Percentiles rank a stretch among this genome's conserved stretches.
phyloP scores from a whole-genome alignment of 2,797 vertebrate species.

The Chaetodon trifasciatus region DNA sequence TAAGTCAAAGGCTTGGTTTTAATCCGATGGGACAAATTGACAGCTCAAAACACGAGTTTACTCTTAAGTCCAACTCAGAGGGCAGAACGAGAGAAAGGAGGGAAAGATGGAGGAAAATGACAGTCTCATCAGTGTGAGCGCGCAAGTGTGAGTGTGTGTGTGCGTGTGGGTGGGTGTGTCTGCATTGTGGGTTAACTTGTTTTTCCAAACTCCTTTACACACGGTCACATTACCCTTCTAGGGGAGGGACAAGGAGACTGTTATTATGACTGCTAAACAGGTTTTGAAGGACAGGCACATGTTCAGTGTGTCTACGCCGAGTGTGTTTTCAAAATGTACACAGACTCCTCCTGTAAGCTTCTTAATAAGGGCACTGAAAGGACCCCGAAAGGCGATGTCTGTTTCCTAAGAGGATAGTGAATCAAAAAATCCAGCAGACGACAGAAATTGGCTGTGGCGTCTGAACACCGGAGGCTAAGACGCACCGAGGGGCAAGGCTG shows the following conservation, averaged over 20 bases:
- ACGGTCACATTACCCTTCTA: conserved; percentile 52
- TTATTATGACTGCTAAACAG: conserved; percentile 67
- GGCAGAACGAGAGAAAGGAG: neutral
- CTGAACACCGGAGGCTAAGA: conserved; percentile 17
- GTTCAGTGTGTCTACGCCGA: neutral
- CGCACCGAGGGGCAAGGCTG: neutral
- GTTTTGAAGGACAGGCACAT: conserved; percentile 64
- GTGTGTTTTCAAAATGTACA: conserved; percentile 34
- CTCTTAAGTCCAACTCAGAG: conserved; percentile 20
- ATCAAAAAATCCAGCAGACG: conserved; percentile 49
- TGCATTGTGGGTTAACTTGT: conserved; percentile 76
- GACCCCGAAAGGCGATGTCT: conserved; percentile 28
- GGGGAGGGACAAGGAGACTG: conserved; percentile 45
- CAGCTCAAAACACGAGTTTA: conserved; percentile 46
- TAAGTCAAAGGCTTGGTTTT: conserved; percentile 45
- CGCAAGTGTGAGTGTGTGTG: neutral
- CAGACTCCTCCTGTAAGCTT: conserved; percentile 50
- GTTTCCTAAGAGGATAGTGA: conserved; percentile 62
- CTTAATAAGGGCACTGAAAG: conserved; percentile 59
- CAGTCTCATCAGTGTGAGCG: conserved; percentile 16
- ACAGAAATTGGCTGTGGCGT: conserved; percentile 41
- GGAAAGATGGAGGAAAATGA: conserved; percentile 36
- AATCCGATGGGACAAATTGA: conserved; percentile 61
- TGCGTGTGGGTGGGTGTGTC: conserved; percentile 67
- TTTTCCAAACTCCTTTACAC: conserved; percentile 69